Percentiles rank a stretch among this genome's conserved stretches.
These are phyloP conservation scores for Morbakka virulenta DNA, from an alignment of 30 jellyfish, hydroid and myxozoan genomes.

Conservation along the genomic window DNA sequence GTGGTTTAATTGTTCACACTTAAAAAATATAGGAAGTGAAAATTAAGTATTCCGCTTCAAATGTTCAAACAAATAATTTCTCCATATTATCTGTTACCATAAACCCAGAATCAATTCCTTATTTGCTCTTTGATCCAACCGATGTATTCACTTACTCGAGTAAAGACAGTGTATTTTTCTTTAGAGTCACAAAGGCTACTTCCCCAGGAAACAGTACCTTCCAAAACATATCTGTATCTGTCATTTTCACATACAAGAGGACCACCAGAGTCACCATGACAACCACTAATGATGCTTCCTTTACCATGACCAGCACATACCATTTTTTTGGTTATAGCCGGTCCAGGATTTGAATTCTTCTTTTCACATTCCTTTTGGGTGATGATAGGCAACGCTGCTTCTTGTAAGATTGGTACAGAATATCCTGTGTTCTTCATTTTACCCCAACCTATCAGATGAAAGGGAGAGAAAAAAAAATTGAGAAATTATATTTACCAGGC, in stretches of 20 bases:
- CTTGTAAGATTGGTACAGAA: constrained; percentile 16
- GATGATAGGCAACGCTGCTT: constrained; percentile 50
- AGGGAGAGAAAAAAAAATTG: too few species aligned
- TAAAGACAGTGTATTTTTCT: constrained; percentile 55
- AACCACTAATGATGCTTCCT: constrained; percentile 47
- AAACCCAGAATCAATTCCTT: too few species aligned
- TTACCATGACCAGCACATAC: constrained; percentile 50
- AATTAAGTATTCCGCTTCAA: too few species aligned
- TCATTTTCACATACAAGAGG: constrained; percentile 57
- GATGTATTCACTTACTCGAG: constrained; percentile 43
- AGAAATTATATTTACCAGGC: too few species aligned
- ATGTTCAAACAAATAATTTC: too few species aligned
- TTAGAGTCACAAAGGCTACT: constrained; percentile 14
- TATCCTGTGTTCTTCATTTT: constrained; percentile 29
- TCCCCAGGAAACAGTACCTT: constrained; percentile 64
- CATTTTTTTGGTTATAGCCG: constrained; percentile 37
- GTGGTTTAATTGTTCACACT: too few species aligned
- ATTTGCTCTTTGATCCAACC: too few species aligned
- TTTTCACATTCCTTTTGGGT: constrained; percentile 25
- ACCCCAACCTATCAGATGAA: constrained; percentile 55
- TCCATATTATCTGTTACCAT: too few species aligned
- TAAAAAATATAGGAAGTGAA: too few species aligned
- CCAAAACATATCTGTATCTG: neutral
- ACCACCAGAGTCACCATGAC: constrained; percentile 73
- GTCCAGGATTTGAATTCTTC: constrained; percentile 6